Base-by-base conservation (phyloP, 2,113 vertebrate species). In the Tretioscincus oriximinensis region DNA sequence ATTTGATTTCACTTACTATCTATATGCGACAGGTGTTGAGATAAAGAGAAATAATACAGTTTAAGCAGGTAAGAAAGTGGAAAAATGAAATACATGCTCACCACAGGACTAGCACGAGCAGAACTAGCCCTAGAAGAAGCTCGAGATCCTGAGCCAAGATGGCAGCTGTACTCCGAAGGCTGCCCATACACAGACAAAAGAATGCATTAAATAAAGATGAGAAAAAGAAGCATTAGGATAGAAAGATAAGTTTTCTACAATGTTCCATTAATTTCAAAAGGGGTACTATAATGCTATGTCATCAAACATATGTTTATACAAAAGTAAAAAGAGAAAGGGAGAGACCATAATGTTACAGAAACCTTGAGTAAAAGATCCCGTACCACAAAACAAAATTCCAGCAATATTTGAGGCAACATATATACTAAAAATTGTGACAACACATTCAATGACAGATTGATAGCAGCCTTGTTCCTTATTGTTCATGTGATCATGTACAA, bases 21-120 rank as follows among this genome's bases (percentile, higher is more conserved):
- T 0, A 0, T 47, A 35, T 35, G 35, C 11, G 6, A 12, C 18
- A 80, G 14, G 9, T 35, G 6, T 9, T 9, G 31, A 70, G 49
- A 51, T 76, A 67, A 54, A 84, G 71, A 41, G 29, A 16, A 84
- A 81, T 73, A 76, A 78, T 82, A 66, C 0, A 69, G 26, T 9
- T 60, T 1, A 70, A 83, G 28, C 11, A 21, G 81, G 5, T 54
- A 5, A 12, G 2, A 73, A 22, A 82, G 85, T 81, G 47, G 18
- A 82, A 75, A 58, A 11, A 51, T 51, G 85, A 75, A 0, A 84
- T 66, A 83, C 26, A 58, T 81, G 94, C 97, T 99, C 96, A 99
- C 98, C 97, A 99, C 98, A 7, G 98, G 98, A 92, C 98, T 99
- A 87, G 97, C 98, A n/a, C 97, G 96, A 67, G 97, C 97, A 21